phyloP scores from a whole-genome alignment of 30 jellyfish, hydroid and myxozoan species.

The Aurelia sp. region DNA sequence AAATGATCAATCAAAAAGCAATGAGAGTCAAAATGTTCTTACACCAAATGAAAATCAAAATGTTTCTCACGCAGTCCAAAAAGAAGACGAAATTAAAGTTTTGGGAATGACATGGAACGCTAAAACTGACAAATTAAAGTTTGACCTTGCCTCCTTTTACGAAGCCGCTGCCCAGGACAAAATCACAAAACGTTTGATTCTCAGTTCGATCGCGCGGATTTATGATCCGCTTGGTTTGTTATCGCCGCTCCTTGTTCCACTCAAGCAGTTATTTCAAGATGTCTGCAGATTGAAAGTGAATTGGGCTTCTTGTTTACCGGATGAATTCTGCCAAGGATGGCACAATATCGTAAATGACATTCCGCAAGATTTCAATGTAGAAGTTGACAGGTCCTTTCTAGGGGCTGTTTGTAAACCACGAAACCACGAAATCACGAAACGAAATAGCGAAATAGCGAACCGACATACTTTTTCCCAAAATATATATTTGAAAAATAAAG shows the following conservation, averaged over 20 bases:
- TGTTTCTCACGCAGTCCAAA: too few relatives aligned
- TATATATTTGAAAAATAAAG: too few relatives aligned
- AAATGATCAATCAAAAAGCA: too few relatives aligned
- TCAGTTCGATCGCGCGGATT: constrained; percentile 1
- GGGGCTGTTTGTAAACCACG: too few relatives aligned
- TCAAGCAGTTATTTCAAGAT: constrained; percentile 32
- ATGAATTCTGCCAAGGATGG: constrained; percentile 19
- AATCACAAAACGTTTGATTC: background rate
- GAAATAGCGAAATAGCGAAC: too few relatives aligned
- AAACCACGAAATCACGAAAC: too few relatives aligned
- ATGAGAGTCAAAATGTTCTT: too few relatives aligned
- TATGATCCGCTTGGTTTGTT: constrained; percentile 42
- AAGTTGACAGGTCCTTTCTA: constrained; percentile 1
- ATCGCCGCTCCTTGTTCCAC: constrained; percentile 18
- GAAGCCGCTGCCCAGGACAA: background rate
- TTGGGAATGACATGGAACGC: constrained; percentile 37
- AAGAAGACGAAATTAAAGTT: constrained; percentile 16
- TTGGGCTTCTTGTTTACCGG: constrained; percentile 29
- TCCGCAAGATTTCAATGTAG: background rate
- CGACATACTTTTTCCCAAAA: too few relatives aligned
- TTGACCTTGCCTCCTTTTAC: background rate
- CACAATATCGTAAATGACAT: background rate
- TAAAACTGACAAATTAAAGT: background rate
- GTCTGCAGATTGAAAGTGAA: constrained; percentile 15
- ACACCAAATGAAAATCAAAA: too few relatives aligned